A percentile compares a stretch with the other conserved stretches of the same genome.
phyloP scores from a whole-genome alignment of 1,140 invertebrate species.

The Drosophila pectinifera region DNA sequence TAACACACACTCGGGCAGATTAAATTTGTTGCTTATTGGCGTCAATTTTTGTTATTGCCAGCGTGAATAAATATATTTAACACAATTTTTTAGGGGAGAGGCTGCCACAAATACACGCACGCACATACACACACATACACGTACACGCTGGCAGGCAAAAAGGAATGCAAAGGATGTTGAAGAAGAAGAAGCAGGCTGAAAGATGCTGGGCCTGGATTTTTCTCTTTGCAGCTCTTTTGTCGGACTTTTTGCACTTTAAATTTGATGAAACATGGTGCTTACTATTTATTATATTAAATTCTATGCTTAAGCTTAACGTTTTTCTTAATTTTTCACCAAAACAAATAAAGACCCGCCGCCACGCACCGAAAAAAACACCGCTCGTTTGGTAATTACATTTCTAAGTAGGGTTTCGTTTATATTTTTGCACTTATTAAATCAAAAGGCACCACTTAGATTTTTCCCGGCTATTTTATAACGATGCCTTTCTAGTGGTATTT shows the following conservation, averaged over 20 bases:
- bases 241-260: not conserved
- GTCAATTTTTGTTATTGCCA: constrained; percentile 45
- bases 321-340: not conserved
- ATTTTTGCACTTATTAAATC: not conserved
- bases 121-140: constrained; percentile 30
- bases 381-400: not conserved
- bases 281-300: not conserved
- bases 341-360: constrained; percentile 5
- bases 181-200: constrained; percentile 45
- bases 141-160: constrained; percentile 12
- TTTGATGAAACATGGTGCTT: not conserved
- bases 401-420: not conserved
- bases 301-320: not conserved
- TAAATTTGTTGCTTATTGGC: constrained; percentile 19
- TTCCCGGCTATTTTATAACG: not conserved
- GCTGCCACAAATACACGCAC: constrained; percentile 14
- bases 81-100: constrained; percentile 41
- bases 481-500: not conserved
- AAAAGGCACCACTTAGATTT: not conserved
- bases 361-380: not conserved
- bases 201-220: constrained; percentile 57
- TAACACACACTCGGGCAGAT: constrained; percentile 9
- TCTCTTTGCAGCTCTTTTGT: constrained; percentile 18
- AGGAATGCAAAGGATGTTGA: constrained; percentile 39
- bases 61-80: constrained; percentile 28